A percentile compares a stretch with the other conserved stretches of the same genome.
Evolutionary conservation across 2,888 invertebrate species (phyloP).

Genomic region (Limnephilus lunatus): DNA sequence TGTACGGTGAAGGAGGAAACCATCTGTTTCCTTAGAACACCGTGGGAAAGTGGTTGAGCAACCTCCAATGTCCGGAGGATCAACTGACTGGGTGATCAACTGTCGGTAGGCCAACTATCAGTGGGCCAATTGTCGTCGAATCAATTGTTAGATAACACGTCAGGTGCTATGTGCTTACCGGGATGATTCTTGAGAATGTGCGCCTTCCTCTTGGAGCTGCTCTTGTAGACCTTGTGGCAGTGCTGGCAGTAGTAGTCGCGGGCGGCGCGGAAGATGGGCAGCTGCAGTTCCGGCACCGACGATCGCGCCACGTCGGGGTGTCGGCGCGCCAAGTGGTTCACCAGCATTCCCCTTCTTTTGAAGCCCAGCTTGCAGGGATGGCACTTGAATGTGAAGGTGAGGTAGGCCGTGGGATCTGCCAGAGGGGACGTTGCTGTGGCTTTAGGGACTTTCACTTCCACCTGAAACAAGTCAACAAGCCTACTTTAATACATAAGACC

Average conservation of each 20-base stretch:
- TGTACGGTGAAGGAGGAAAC: no score
- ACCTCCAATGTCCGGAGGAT: no score
- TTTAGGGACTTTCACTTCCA: constrained; percentile 4
- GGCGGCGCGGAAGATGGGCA: constrained; percentile 85
- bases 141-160: no score
- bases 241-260: constrained; percentile 88
- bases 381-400: constrained; percentile 87
- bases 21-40: no score
- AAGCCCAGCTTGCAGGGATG: constrained; percentile 86
- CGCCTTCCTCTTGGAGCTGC: constrained; percentile 87
- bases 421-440: constrained; percentile 7
- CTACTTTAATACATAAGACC: not conserved
- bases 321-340: constrained; percentile 87
- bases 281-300: constrained; percentile 85
- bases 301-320: constrained; percentile 82
- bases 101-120: no score
- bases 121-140: no score
- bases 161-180: constrained; percentile 70
- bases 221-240: constrained; percentile 88
- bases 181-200: constrained; percentile 90
- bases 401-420: constrained; percentile 80
- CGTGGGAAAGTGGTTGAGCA: no score
- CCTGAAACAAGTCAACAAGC: not conserved
- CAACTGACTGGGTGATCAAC: no score
- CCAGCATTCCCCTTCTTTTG: constrained; percentile 86